Evolutionary conservation across 2,113 vertebrate genomes (phyloP), one percentile per base, ranked within the genome.

Genomic region (Theristicus caerulescens): DNA sequence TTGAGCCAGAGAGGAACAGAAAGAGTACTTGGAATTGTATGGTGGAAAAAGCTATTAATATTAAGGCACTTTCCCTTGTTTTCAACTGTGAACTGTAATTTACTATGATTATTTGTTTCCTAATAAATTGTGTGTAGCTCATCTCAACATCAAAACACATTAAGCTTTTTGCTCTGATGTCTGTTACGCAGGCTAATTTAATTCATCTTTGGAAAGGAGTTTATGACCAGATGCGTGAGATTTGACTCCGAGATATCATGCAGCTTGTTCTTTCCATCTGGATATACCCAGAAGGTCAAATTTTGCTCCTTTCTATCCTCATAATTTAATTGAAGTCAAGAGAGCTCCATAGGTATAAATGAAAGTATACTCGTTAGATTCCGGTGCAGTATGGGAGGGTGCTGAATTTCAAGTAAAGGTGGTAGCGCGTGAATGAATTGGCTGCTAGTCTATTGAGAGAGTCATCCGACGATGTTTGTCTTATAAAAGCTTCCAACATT

Each of bases 361-460:
- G 51, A 24, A 40, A 38, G 49, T 0, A 5, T 3, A 4, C n/a
- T 47, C 10, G 1, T 7, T 10, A 40, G 76, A 2, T 49, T 6
- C 12, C 26, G 25, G 66, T 0, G 57, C 26, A 3, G 61, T 12
- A 3, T 8, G 27, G 77, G 62, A 67, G 49, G 47, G 27, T 17
- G 4, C 51, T 46, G 74, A 13, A 7, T n/a, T 38, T n/a, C 34
- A 24, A 25, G 58, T 10, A 6, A 26, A 61, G 66, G 31, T 27
- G 74, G 57, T 13, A 31, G 29, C 4, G 7, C 8, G 0, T 4
- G 57, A 8, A 21, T 18, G 62, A 36, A 7, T 18, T 19, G 14
- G 7, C 26, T 36, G 32, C 44, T n/a, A 2, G 12, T 52, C 66
- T 16, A 0, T 1, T 9, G 26, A 64, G 51, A 38, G 12, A 13